phyloP scores from a whole-genome alignment of 2,888 invertebrate genomes.

The Andrena minutula region DNA sequence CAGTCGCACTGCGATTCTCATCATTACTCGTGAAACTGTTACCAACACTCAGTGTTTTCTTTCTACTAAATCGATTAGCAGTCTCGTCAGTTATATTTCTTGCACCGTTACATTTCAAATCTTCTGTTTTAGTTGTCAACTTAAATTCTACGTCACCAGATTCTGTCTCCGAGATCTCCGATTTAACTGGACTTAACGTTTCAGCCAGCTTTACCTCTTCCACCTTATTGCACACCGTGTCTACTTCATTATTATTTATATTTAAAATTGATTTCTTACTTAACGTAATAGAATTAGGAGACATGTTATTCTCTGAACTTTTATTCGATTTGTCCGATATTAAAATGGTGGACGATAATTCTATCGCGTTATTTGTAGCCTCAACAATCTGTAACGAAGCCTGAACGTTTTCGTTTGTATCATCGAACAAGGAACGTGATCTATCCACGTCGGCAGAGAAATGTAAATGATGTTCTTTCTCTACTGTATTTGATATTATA shows the following conservation, averaged over 20 bases:
- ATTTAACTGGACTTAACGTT: not conserved
- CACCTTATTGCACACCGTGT: not conserved
- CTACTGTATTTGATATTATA: not conserved
- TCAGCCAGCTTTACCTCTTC: constrained; percentile 3
- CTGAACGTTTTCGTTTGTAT: constrained; percentile 14
- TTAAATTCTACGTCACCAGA: not conserved
- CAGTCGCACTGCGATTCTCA: not conserved
- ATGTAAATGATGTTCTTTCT: constrained; percentile 8
- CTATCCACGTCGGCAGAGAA: constrained; percentile 31
- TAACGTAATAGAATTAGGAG: not conserved
- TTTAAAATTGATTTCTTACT: not conserved
- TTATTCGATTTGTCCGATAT: not conserved
- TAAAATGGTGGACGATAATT: not conserved
- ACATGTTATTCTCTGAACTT: not conserved
- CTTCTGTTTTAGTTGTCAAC: not conserved
- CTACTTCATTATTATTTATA: not conserved
- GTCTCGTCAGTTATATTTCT: not conserved
- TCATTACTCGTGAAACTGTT: not conserved
- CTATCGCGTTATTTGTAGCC: not conserved
- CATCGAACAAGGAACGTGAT: constrained; percentile 55
- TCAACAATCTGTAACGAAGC: not conserved
- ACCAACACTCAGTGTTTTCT: not conserved
- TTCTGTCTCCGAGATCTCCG: not conserved
- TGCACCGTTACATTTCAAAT: not conserved
- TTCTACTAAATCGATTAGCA: not conserved